Base-by-base conservation (phyloP, 2,888 invertebrate genomes). In the Pedicia rivosa region DNA sequence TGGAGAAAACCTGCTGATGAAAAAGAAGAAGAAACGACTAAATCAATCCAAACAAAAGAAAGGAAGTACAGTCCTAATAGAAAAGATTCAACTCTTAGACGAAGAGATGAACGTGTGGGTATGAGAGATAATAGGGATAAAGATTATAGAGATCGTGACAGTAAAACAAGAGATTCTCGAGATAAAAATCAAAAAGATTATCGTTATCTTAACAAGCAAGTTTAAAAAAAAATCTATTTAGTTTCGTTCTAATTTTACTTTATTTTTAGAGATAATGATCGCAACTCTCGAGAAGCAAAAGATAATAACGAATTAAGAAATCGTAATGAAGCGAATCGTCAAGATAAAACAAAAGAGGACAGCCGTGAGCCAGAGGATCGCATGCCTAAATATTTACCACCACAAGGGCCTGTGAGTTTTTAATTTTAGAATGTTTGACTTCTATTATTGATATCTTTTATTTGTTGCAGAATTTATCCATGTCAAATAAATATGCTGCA, bases 341-440 rank as follows among this genome's bases (percentile, higher is more conserved):
- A 19, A 30, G 37, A 30, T 14, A 14, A 12, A 10, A 36, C 12
- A 16, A 24, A 10, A 25, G n/a, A 12, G 14, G 19, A 31, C 13
- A 29, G 33, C 24, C 19, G 9, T 15, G 25, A 33, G 14, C 28
- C 7, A 16, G 35, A 35, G 12, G 36, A 20, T 7, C 36, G 29
- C 29, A 68, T 81, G 74, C 79, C 81, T 52, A 80, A 79, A 60
- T 62, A 76, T 50, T 74, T 73, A 54, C 77, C 78, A 56, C 72
- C 74, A 46, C 73, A 76, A 55, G 72, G 75, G 59, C 78, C 80
- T 54, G 78, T 79, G 60, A 63, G 70, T 63, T n/a, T n/a, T n/a
- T n/a, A n/a, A n/a, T n/a, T n/a, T n/a, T n/a, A n/a, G n/a, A n/a
- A n/a, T n/a, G n/a, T n/a, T n/a, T n/a, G n/a, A n/a, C n/a, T n/a